Evolutionary conservation across 1,140 invertebrate genomes (phyloP).

Genomic region (Conus ventricosus): DNA sequence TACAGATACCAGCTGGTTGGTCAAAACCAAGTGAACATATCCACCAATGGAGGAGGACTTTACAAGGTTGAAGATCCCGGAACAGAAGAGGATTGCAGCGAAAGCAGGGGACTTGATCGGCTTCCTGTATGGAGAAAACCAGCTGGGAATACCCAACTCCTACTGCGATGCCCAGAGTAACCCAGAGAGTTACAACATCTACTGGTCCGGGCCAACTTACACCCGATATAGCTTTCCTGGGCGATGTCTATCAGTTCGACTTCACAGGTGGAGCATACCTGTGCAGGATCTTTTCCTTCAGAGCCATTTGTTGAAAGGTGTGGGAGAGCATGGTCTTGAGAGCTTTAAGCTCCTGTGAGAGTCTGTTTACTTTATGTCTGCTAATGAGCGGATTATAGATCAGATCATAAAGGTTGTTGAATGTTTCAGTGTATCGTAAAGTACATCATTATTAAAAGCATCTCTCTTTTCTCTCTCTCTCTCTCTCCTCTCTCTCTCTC

Average conservation of each 20-base stretch:
- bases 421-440: too few species aligned
- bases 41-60: neutral
- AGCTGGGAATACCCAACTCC: neutral
- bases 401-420: too few species aligned
- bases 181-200: neutral
- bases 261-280: neutral
- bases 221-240: neutral
- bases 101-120: conserved; percentile 26
- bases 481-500: too few species aligned
- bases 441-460: too few species aligned
- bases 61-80: neutral
- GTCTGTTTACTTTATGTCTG: too few species aligned
- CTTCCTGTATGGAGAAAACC: conserved; percentile 1
- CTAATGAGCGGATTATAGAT: too few species aligned
- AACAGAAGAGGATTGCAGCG: conserved; percentile 19
- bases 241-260: neutral
- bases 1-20: conserved; percentile 1
- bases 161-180: neutral
- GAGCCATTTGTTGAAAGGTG: conserved; percentile 15
- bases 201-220: neutral
- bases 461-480: too few species aligned
- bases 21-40: neutral
- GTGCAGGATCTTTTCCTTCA: conserved; percentile 16
- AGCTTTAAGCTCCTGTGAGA: too few species aligned
- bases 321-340: neutral